These are phyloP conservation scores for Dolichomitus sp. DNA, from an alignment of 2,888 invertebrate genomes.

Conservation along the genomic window DNA sequence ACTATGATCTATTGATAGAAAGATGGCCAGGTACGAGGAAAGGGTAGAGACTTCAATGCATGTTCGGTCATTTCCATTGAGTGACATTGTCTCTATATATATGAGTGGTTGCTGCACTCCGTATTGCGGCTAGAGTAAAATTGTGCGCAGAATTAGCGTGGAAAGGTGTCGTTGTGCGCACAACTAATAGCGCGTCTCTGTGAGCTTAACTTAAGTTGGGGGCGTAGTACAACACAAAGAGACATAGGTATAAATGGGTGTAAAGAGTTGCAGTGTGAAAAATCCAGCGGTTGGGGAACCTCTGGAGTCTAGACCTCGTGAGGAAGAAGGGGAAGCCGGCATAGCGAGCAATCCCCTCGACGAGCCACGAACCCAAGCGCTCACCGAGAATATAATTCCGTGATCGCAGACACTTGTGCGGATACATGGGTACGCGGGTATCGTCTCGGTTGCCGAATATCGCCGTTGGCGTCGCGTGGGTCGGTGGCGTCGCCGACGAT, in stretches of 20 bases:
- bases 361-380: neutral
- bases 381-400: constrained; percentile 2
- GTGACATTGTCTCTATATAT: neutral
- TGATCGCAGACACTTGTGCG: constrained; percentile 47
- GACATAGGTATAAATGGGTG: neutral
- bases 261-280: neutral
- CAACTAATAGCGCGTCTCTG: neutral
- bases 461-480: constrained; percentile 47
- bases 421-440: constrained; percentile 5
- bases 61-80: neutral
- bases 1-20: constrained; percentile 4
- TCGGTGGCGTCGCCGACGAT: constrained; percentile 60
- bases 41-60: constrained; percentile 30
- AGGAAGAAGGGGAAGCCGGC: constrained; percentile 3
- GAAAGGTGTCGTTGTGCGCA: neutral
- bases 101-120: neutral
- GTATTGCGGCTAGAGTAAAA: neutral
- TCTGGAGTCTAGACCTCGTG: constrained; percentile 7
- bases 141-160: neutral
- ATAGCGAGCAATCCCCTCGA: neutral
- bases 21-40: constrained; percentile 20
- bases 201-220: neutral
- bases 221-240: neutral
- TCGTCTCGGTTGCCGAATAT: constrained; percentile 4
- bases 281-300: constrained; percentile 3